Conservation (phyloP, 2,113 vertebrate genomes). For the Pavo muticus region DNA sequence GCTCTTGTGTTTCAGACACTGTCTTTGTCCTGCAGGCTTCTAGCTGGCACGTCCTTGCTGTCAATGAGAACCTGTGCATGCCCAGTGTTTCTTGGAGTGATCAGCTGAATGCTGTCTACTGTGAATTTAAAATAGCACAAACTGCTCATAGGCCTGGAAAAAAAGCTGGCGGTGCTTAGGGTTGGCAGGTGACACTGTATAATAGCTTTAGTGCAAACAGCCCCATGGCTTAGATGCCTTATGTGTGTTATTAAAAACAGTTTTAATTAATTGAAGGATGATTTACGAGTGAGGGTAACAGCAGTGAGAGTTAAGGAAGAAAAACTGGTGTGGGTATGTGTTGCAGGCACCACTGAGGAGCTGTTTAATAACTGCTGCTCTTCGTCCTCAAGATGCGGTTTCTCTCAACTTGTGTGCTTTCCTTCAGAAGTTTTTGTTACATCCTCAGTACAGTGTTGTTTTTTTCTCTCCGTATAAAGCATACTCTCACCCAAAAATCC, state of each 20-base stretch:
- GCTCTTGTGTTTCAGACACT: accelerated
- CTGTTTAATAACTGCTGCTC: not conserved
- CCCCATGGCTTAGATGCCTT: not conserved
- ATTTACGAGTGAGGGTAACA: conserved; percentile 9
- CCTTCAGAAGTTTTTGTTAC: not conserved
- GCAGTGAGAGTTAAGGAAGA: not conserved
- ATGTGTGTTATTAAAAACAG: conserved; percentile 23
- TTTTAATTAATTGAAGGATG: not conserved
- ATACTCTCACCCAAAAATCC: not conserved
- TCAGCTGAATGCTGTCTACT: not conserved
- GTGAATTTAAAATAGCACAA: not conserved
- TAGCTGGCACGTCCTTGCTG: accelerated
- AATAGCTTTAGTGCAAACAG: not conserved
- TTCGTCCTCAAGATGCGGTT: not conserved
- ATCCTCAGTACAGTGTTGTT: accelerated
- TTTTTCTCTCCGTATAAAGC: not conserved
- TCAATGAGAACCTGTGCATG: not conserved
- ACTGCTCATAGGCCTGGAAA: not conserved
- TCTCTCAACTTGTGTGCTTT: not conserved
- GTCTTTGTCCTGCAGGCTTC: accelerated
- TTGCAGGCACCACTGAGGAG: not conserved
- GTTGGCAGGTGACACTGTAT: not conserved
- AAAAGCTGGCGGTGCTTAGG: not conserved
- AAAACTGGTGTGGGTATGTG: not conserved
- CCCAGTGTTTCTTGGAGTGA: not conserved